Evolutionary conservation across 2,797 vertebrate species (phyloP), one percentile per base, ranked within the genome.

Genomic region (Eupleurogrammus muticus): DNA sequence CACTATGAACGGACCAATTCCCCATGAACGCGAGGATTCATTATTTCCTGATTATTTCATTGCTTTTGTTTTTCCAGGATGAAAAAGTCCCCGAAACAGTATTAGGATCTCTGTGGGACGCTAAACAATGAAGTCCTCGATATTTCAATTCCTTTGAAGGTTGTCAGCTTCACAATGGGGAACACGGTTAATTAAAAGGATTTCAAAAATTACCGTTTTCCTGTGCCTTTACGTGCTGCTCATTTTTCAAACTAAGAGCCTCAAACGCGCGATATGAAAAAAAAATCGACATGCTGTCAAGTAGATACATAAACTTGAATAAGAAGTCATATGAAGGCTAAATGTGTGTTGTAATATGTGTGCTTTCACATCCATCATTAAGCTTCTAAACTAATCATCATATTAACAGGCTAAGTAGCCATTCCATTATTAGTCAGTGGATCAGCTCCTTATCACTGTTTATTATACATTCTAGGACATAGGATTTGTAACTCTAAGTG

Each of bases 401-500:
- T 10, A 12, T 56, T 14, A 11, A n/a, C 9, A 58, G 5, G 34
- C 19, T 50, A 1, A 52, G 21, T 20, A n/a, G 20, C n/a, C n/a
- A 19, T 13, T 50, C 54, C 10, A 32, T 58, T 58, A 58, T 58
- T 36, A 49, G 40, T 62, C 35, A 20, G 40, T 54, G 21, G 21
- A 67, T 7, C n/a, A 36, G 4, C 42, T 21, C 32, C 40, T 17
- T 42, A 58, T 69, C 49, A 46, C 34, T 23, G 38, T 35, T 20
- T 51, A 64, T 38, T 28, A 12, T 17, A 51, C 57, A 54, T 46
- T 65, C 23, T 32, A 40, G 9, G 8, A 44, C 28, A 12, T 50
- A 42, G 66, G 60, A 80, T 62, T 66, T 69, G 9, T 69, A 38
- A 13, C 54, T 57, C 36, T 23, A 36, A 61, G 38, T 47, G 32